Base-by-base conservation (phyloP, 2,797 vertebrate species). In the Alfaro cultratus region DNA sequence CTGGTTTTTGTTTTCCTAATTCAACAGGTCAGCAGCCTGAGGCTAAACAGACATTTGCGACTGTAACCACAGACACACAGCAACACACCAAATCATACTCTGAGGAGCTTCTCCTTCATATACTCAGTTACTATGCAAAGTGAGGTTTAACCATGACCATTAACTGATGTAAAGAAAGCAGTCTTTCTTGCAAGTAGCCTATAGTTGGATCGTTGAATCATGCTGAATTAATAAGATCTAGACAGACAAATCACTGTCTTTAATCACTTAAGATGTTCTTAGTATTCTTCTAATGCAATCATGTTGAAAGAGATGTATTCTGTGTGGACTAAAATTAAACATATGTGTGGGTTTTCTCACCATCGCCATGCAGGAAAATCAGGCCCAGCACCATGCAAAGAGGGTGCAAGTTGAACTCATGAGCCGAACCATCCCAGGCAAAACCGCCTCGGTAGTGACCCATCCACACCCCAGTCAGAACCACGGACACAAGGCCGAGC, bases 341-440 rank as follows among this genome's bases (percentile, higher is more conserved):
- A n/a, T 6, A 43, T 70, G 4, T 41, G 26, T 45, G 43, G 16
- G 55, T 45, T 55, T 78, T 53, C 92, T 92, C 53, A 95, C 94
- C 94, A 0, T 98, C 97, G 0, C 97, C 97, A 0, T 97, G 97
- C 26, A 98, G 94, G 87, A 98, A 97, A 29, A 97, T 93, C 93
- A 98, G 92, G 1, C 96, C 97, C 67, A 98, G 91, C 83, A 97
- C 94, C 97, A 97, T 98, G 93, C 97, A 98, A 15, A 98, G 95
- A 0, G 97, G 97, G 75, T 98, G 97, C 72, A 96, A 78, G 12
- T 98, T 98, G 81, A 97, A 96, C 92, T 97, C 95, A 43, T 93
- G 94, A 0, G 85, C 15, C 0, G 92, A 88, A 55, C 95, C 88
- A n/a, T 96, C 93, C 97, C 97, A 98, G 70, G 94, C 95, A 11